Evolutionary conservation across 2,797 vertebrate species (phyloP), one percentile per base, ranked within the genome.

Genomic region (Poecilia picta): DNA sequence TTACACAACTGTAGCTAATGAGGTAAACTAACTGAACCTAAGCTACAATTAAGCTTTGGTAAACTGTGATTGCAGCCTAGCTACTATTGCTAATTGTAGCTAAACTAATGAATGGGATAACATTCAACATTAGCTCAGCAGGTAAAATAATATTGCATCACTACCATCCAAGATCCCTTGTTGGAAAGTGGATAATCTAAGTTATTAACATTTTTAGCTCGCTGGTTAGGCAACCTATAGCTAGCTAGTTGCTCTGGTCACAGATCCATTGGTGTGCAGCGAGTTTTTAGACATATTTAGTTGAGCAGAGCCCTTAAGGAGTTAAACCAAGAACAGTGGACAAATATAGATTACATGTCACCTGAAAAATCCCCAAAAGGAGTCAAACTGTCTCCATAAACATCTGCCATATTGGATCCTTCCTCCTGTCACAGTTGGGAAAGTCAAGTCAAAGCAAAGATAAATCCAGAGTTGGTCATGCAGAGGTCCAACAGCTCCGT

Each of bases 381-480:
- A 8, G 47, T 66, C 78, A 83, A 85, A 84, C 84, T 80, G 87
- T 82, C 79, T 87, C 49, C 18, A 84, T 81, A 39, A 86, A 89
- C 81, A 74, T 83, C 89, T 66, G 79, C 84, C 81, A 66, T 57
- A 62, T 57, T 23, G 59, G 49, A 64, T 73, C 41, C 20, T 2
- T 0, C 76, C 36, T 6, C 45, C 75, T 39, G 12, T 53, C 20
- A 2, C n/a, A 28, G 57, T 3, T 0, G 3, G 51, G n/a, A 71
- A n/a, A n/a, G n/a, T n/a, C n/a, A 73, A 57, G 25, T 8, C 1
- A 16, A 28, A 1, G 57, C 80, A 36, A 31, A 46, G 25, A 83
- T 76, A 72, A 39, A 70, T 84, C 57, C 80, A 10, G 70, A 81
- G 68, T 62, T 71, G 47, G 6, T 59, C 55, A 47, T 5, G 28